These are phyloP conservation scores for Pachyrhynchus sulphureomaculatus DNA, from an alignment of 1,140 invertebrate species.

Conservation along the genomic window DNA sequence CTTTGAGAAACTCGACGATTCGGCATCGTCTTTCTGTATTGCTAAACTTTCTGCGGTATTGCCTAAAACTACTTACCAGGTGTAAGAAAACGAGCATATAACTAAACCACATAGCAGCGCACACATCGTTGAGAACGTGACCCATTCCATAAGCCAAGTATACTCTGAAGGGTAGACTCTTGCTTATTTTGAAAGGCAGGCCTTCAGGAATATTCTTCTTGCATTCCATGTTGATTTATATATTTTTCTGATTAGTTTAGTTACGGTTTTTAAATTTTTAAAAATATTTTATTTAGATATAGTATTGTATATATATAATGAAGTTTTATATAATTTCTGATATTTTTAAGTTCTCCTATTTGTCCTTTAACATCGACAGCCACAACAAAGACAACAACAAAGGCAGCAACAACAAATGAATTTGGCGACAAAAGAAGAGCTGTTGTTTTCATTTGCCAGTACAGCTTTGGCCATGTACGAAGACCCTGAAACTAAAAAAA, in stretches of 20 bases:
- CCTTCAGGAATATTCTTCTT: conserved; percentile 14
- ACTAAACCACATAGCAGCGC: conserved; percentile 96
- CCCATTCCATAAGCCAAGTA: conserved; percentile 64
- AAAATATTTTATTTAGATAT: background rate
- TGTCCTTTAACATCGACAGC: conserved; percentile 23
- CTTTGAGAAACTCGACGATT: too few species aligned
- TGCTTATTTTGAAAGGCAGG: conserved; percentile 47
- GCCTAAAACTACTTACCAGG: conserved; percentile 55
- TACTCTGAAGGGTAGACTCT: conserved; percentile 42
- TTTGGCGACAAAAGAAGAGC: background rate
- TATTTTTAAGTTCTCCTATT: too few species aligned
- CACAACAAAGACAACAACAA: conserved; percentile 23
- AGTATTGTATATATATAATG: too few species aligned
- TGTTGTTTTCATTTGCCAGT: too few species aligned
- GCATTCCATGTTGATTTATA: background rate
- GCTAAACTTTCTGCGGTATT: background rate
- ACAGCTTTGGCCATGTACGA: too few species aligned
- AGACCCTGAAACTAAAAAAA: too few species aligned
- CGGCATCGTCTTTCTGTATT: too few species aligned
- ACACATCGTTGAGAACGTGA: conserved; percentile 93
- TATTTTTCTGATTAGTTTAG: background rate
- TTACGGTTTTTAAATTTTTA: background rate
- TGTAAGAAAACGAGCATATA: conserved; percentile 94
- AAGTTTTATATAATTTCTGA: too few species aligned
- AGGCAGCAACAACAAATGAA: background rate